Evolutionary conservation across 2,888 invertebrate species (phyloP), one percentile per base, ranked within the genome.

Genomic region (Carabus problematicus): DNA sequence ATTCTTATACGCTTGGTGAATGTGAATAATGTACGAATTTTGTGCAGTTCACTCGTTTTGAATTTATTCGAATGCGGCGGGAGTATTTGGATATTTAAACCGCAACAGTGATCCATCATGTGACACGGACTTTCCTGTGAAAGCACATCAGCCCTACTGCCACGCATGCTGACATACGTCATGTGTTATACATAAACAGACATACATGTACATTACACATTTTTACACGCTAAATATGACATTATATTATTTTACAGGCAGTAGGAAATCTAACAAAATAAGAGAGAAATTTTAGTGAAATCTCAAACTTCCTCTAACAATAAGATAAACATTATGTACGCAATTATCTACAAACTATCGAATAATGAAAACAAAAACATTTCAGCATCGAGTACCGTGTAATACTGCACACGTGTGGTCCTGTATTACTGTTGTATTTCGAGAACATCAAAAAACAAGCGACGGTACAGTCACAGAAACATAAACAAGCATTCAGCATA

Each of bases 401-500:
- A 61, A 61, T 49, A 61, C 47, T 16, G 41, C 63, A 49, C 63
- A 63, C 63, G 63, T 63, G 63, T 63, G 63, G 63, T 63, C 63
- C 54, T 63, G 62, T 62, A 47, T 62, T 52, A 62, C 49, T 41
- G 29, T 29, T 29, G 63, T 63, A 63, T 54, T n/a, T 52, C 63
- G 63, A 49, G 41, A 52, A 63, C 63, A 63, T 63, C 63, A 49
- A 49, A 63, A 63, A 63, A 63, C 63, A 63, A 63, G 40, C 63
- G 54, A 63, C 52, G 63, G 49, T 52, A 63, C 63, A 63, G 63
- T 63, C n/a, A 42, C 63, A 63, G 29, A 29, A 47, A 63, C 63
- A 63, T 63, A 63, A 63, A 63, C 63, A 63, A 29, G 29, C 6
- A 29, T 29, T 29, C 29, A 29, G 29, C 29, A 29, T 29, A 29